Evolutionary conservation across 2,888 invertebrate species (phyloP).

Genomic region (Amphipoea lucens): DNA sequence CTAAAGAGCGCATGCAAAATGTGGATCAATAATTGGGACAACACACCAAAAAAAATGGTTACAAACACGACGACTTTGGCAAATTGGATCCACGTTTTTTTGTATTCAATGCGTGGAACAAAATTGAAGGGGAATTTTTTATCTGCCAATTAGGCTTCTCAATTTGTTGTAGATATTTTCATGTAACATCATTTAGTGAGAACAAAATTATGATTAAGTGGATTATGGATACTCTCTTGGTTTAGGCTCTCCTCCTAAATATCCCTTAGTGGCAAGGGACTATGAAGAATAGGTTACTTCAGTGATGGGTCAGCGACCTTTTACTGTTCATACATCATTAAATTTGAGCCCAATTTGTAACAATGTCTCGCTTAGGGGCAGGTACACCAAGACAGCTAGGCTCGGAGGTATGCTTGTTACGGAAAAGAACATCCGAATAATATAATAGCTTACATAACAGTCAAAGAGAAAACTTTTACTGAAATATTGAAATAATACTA

Average conservation of each 20-base stretch:
- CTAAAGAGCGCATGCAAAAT: constrained; percentile 52
- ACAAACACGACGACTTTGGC: constrained; percentile 65
- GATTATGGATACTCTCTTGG: constrained; percentile 45
- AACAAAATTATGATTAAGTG: constrained; percentile 45
- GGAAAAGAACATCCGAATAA: constrained; percentile 1
- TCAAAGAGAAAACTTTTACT: neutral
- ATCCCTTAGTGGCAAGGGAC: constrained; percentile 28
- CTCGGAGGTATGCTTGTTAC: neutral
- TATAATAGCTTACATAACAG: neutral
- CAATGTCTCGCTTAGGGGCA: neutral
- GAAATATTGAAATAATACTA: neutral
- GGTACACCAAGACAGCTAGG: neutral
- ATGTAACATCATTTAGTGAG: constrained; percentile 52
- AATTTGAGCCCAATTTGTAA: constrained; percentile 9
- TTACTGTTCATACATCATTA: constrained; percentile 24
- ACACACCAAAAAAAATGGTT: constrained; percentile 64
- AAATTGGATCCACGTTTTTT: constrained; percentile 67
- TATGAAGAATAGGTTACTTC: constrained; percentile 46
- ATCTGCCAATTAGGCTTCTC: constrained; percentile 66
- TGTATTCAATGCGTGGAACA: constrained; percentile 61
- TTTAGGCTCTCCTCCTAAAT: constrained; percentile 51
- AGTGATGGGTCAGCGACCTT: constrained; percentile 26
- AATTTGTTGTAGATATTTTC: constrained; percentile 57
- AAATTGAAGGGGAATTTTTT: constrained; percentile 67
- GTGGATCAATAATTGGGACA: constrained; percentile 58